Conservation (phyloP, 2,113 vertebrate genomes). For the Coturnix japonica region DNA sequence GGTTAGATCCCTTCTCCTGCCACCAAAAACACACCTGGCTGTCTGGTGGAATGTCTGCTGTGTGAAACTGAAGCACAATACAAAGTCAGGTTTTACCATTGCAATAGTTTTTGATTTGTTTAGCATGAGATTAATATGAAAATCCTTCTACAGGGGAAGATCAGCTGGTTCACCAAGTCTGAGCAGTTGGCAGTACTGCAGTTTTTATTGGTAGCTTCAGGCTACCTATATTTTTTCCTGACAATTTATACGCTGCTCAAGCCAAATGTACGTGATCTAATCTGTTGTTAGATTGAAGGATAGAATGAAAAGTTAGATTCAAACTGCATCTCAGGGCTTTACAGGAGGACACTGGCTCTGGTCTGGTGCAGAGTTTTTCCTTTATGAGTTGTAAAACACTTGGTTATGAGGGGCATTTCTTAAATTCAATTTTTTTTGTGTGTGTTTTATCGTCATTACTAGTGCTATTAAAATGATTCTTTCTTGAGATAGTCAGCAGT, state of each 20-base stretch:
- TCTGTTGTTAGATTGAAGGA: neutral
- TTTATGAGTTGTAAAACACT: slow-evolving; percentile 23
- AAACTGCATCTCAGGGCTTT: slow-evolving; percentile 13
- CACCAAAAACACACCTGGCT: neutral
- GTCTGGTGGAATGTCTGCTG: neutral
- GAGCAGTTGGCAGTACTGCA: slow-evolving; percentile 21
- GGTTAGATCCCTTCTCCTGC: no score
- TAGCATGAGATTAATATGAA: neutral
- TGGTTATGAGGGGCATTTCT: slow-evolving; percentile 9
- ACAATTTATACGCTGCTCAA: slow-evolving; percentile 48
- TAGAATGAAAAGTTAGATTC: slow-evolving; percentile 52
- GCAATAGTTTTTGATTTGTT: neutral
- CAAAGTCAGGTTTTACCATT: neutral
- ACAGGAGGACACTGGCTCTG: neutral
- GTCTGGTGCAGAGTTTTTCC: neutral
- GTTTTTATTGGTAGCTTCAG: slow-evolving; percentile 42
- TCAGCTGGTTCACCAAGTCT: slow-evolving; percentile 36
- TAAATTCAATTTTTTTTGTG: slow-evolving; percentile 22
- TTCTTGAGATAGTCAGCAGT: slow-evolving; percentile 24
- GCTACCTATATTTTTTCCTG: slow-evolving; percentile 50
- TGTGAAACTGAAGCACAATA: neutral
- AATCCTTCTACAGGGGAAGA: neutral
- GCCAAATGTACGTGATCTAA: slow-evolving; percentile 23
- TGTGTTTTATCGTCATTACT: slow-evolving; percentile 42
- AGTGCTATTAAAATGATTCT: slow-evolving; percentile 15